These are phyloP conservation scores for Pterocles gutturalis DNA, from an alignment of 2,113 vertebrate genomes.

Conservation along the genomic window DNA sequence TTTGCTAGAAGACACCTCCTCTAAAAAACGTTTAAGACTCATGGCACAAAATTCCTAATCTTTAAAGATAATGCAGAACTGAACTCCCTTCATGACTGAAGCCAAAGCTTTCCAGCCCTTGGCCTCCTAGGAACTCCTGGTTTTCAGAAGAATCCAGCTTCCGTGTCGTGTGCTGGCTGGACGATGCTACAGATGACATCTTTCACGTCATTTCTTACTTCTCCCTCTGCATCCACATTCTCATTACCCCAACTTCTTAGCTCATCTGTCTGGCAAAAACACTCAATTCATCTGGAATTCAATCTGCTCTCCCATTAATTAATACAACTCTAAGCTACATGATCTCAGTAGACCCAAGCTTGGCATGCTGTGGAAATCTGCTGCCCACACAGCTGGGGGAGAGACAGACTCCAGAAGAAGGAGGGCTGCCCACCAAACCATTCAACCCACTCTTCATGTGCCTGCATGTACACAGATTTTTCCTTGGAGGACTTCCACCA, in stretches of 20 bases:
- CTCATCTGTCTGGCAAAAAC: not conserved
- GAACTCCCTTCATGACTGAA: not conserved
- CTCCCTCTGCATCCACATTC: not conserved
- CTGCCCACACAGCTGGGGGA: not conserved
- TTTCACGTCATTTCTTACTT: not conserved
- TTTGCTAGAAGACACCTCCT: not conserved
- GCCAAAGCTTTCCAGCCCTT: not conserved
- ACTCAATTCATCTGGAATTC: not conserved
- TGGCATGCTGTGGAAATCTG: not conserved
- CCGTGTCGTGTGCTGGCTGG: rapidly evolving
- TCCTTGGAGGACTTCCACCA: not conserved
- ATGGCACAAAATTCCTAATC: not conserved
- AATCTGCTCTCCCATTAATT: not conserved
- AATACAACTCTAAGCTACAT: not conserved
- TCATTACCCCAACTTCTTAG: not conserved
- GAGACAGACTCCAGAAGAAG: not conserved
- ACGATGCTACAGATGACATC: not conserved
- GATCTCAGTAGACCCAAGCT: not conserved
- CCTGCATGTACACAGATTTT: not conserved
- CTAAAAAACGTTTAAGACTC: not conserved
- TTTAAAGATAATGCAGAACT: not conserved
- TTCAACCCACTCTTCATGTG: not conserved
- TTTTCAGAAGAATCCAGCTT: not conserved
- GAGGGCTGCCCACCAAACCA: not conserved
- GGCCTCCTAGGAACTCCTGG: not conserved